Conservation (phyloP, 2,888 invertebrate genomes). For the Clepsis dumicolana region DNA sequence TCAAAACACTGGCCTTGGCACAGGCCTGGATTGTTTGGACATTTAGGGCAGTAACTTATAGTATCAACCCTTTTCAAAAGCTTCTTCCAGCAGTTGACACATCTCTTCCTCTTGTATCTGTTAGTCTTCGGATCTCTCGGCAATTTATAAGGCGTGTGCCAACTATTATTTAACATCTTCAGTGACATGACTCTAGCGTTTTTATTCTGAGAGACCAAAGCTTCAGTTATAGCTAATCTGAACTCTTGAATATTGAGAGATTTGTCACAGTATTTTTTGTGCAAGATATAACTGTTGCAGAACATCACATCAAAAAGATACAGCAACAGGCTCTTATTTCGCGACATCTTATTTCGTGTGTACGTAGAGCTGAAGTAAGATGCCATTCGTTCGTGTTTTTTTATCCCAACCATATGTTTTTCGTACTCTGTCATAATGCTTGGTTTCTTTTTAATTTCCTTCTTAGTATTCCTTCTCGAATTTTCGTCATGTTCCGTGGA, state of each 20-base stretch:
- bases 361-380: conserved; percentile 25
- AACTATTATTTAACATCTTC: background rate
- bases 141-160: conserved; percentile 35
- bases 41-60: conserved; percentile 37
- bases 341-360: conserved; percentile 19
- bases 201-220: conserved; percentile 26
- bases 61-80: conserved; percentile 28
- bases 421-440: conserved; percentile 23
- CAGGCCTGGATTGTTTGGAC: conserved; percentile 30
- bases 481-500: conserved; percentile 30
- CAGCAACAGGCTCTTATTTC: conserved; percentile 22
- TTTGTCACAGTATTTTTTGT: conserved; percentile 13
- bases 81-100: conserved; percentile 30
- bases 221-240: conserved; percentile 16
- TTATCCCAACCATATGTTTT: conserved; percentile 27
- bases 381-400: conserved; percentile 25
- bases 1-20: conserved; percentile 37
- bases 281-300: conserved; percentile 30
- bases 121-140: conserved; percentile 33
- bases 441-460: conserved; percentile 18
- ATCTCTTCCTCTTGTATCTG: conserved; percentile 33
- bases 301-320: conserved; percentile 37
- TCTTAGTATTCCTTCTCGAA: conserved; percentile 21
- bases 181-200: background rate
- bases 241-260: conserved; percentile 24